These are phyloP conservation scores for Lithobates sylvaticus DNA, from an alignment of 2,797 vertebrate genomes.

Conservation along the genomic window DNA sequence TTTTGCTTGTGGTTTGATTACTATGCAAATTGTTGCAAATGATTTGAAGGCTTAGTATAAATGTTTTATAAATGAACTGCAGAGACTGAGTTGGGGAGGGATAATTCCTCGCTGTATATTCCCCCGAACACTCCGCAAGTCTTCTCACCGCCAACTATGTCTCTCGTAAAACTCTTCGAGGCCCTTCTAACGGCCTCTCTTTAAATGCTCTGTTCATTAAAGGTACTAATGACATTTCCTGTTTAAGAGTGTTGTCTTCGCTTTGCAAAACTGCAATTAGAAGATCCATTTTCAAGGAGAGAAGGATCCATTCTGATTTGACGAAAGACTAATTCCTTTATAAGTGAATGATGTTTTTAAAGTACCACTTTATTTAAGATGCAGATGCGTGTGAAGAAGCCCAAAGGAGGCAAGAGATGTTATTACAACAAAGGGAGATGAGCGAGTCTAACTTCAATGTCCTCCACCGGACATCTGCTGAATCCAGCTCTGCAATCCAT, in stretches of 20 bases:
- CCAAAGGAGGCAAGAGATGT: slow-evolving; percentile 16
- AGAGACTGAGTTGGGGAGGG: slow-evolving; percentile 52
- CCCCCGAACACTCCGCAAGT: slow-evolving; percentile 42
- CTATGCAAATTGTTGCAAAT: slow-evolving; percentile 64
- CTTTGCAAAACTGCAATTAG: slow-evolving; percentile 55
- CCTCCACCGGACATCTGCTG: no score
- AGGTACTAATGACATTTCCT: slow-evolving; percentile 59
- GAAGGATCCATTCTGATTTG: slow-evolving; percentile 30
- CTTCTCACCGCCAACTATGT: slow-evolving; percentile 50
- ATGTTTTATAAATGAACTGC: slow-evolving; percentile 63
- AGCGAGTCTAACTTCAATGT: no score
- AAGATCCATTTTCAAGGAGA: slow-evolving; percentile 37
- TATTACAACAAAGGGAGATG: background rate
- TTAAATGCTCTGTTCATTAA: slow-evolving; percentile 61
- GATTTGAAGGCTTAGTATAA: slow-evolving; percentile 63
- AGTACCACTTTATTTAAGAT: slow-evolving; percentile 59
- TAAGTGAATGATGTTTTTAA: slow-evolving; percentile 60
- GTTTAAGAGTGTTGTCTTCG: slow-evolving; percentile 61
- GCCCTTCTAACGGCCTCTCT: slow-evolving; percentile 46
- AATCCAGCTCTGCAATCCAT: no score
- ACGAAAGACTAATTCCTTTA: slow-evolving; percentile 59
- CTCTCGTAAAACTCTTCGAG: slow-evolving; percentile 63
- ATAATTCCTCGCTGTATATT: slow-evolving; percentile 51
- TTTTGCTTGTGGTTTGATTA: slow-evolving; percentile 60
- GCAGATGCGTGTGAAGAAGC: slow-evolving; percentile 41